Percentiles rank a stretch among this genome's conserved stretches.
These are phyloP conservation scores for Typhlichthys eigenmanni DNA, from an alignment of 2,797 vertebrate species.

Conservation along the genomic window DNA sequence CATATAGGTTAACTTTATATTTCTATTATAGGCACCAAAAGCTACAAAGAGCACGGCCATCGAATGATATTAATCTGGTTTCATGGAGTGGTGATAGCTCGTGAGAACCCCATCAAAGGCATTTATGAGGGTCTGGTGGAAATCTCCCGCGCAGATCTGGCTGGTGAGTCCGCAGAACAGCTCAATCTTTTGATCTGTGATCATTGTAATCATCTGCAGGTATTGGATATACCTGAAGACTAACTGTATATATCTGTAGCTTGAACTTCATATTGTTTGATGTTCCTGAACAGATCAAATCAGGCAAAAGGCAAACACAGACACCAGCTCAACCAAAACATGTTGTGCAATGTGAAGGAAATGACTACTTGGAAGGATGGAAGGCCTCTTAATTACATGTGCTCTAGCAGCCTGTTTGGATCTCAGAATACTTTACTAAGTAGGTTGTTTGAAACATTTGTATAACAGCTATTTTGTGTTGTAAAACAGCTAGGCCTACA, in stretches of 20 bases:
- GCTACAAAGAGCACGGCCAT: constrained; percentile 89
- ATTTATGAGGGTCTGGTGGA: constrained; percentile 87
- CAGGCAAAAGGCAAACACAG: constrained; percentile 84
- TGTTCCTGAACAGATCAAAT: constrained; percentile 81
- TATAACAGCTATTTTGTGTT: not conserved
- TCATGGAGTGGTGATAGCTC: constrained; percentile 75
- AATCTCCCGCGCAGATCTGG: constrained; percentile 84
- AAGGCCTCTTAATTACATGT: not conserved
- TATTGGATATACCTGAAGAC: not conserved
- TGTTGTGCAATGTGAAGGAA: constrained; percentile 82
- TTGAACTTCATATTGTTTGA: not conserved
- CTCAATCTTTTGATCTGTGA: not conserved
- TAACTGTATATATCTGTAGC: no score
- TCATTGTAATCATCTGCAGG: not conserved
- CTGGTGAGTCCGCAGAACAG: constrained; percentile 73
- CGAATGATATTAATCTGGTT: constrained; percentile 92
- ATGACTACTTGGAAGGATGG: not conserved
- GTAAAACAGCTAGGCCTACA: no score
- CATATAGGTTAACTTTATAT: not conserved
- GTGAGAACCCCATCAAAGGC: constrained; percentile 87
- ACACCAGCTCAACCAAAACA: constrained; percentile 72
- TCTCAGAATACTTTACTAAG: not conserved
- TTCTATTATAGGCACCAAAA: constrained; percentile 79
- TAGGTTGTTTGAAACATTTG: not conserved
- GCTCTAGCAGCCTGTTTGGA: not conserved